Evolutionary conservation across 1,140 invertebrate genomes (phyloP), one percentile per base, ranked within the genome.

Genomic region (Papilio machaon): DNA sequence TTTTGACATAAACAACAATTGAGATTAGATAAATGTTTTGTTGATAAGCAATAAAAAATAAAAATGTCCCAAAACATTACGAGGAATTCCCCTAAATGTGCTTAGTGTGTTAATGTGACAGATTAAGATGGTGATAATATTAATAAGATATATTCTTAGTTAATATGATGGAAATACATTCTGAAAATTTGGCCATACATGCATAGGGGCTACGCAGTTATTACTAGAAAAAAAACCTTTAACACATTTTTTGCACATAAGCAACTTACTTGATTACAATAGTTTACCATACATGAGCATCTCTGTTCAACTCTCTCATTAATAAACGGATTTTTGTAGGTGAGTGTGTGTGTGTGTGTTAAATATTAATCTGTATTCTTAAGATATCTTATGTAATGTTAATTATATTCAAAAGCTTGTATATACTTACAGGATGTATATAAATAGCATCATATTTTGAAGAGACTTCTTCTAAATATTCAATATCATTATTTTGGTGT

Each of bases 391-490:
- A 54, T 7, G 13, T 52, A 2, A 15, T 43, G 6, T 43, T 17
- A 54, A 17, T 54, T 30, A 76, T 11, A 13, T 54, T 19, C 1
- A 1, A 5, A 38, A 9, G 13, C n/a, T 23, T 38, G 15, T 47
- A 52, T 19, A 58, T 76, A 89, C 95, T 95, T 95, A 98, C 97
- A 82, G 97, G 96, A 95, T 99, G 97, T 92, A 99, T 96, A 91
- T 97, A 99, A 86, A 99, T 93, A 15, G 97, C 96, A 91, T 99
- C 98, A 92, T 97, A 99, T 88, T 96, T 96, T 0, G 97, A 96
- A 7, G 97, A 96, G 0, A 97, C 79, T 64, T 96, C 94, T 93
- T 98, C 97, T 82, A 98, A 94, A 82, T 96, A 95, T 15, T 95
- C 95, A 46, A 92, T 75, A 89, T 97, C 95, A 17, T 91, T 91